These are phyloP conservation scores for Drosophila barbarae DNA, from an alignment of 2,888 invertebrate species.

Conservation along the genomic window DNA sequence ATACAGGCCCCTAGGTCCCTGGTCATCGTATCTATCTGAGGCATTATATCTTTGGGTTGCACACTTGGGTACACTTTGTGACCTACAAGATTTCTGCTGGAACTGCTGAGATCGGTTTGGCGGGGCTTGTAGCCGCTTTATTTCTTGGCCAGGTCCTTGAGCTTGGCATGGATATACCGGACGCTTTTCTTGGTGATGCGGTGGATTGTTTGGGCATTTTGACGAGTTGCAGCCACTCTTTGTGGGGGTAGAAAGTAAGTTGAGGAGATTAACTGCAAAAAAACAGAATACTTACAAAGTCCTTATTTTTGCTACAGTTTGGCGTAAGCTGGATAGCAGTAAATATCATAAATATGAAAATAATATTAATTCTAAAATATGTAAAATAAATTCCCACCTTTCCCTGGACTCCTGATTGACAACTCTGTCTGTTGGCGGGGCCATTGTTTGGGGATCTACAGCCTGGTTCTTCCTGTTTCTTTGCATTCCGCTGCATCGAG, in stretches of 20 bases:
- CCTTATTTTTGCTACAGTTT: slow-evolving; percentile 2
- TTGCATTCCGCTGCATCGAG: slow-evolving; percentile 9
- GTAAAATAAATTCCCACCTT: not conserved
- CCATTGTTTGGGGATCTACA: not conserved
- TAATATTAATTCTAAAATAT: not conserved
- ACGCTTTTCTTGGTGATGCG: not conserved
- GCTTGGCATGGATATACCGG: not conserved
- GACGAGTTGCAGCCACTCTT: not conserved
- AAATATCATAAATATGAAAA: not conserved
- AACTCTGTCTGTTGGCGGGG: slow-evolving; percentile 4
- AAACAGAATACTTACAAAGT: not conserved
- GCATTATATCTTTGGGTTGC: not conserved
- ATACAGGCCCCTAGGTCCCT: not conserved
- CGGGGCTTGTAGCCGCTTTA: not conserved
- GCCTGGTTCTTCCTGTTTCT: not conserved
- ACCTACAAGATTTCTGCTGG: not conserved
- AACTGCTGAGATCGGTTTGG: not conserved
- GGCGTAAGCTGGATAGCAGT: not conserved
- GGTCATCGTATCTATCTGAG: not conserved
- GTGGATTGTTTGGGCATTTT: not conserved
- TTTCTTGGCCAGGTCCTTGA: not conserved
- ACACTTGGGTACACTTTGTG: slow-evolving; percentile 13
- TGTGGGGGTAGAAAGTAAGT: fast-evolving
- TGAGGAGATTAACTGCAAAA: not conserved
- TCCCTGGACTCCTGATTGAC: not conserved